Base-by-base conservation (phyloP, 2,888 invertebrate species). In the Chrysolina haemoptera region DNA sequence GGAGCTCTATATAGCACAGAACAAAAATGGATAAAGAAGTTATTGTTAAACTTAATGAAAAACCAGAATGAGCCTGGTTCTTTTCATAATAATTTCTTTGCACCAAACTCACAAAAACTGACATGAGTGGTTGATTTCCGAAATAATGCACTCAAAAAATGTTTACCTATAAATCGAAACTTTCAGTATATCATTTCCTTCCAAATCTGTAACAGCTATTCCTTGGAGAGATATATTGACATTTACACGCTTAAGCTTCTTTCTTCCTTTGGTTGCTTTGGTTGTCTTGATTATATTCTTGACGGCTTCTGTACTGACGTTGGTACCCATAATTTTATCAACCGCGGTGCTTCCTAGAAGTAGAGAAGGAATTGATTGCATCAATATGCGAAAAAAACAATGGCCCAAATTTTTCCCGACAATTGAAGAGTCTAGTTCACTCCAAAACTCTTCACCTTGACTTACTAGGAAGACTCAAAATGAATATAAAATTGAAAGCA, bases 91-190 rank as follows among this genome's bases (percentile, higher is more conserved):
- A 27, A 3, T 3, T 27, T 1, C 27, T 27, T 27, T 5, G 5
- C 27, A 5, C 5, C 27, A 27, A 5, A 27, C 27, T 27, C 27
- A 27, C 6, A 35, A 35, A 3, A 35, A 35, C 5, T 27, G 27
- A 27, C 5, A 27, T 27, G 27, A 27, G 27, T 27, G 35, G 8
- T 8, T 35, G 35, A 6, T 35, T 35, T 35, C 8, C 35, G 35
- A 35, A 35, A 14, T 43, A 43, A 12, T 43, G 0, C 9, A 43
- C 9, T 50, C 6, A 27, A 53, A 18, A 53, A 53, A 22, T 53
- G 11, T 20, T 16, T 88, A 95, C 95, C 94, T 95, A 88, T 95
- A 96, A 86, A 96, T 96, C 18, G 96, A 95, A 50, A 96, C 91
- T 85, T 95, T 94, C 76, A 95, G 89, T 35, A 94, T 90, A 75